Base-by-base conservation (phyloP, 2,113 vertebrate species). In the Oncorhynchus nerka region DNA sequence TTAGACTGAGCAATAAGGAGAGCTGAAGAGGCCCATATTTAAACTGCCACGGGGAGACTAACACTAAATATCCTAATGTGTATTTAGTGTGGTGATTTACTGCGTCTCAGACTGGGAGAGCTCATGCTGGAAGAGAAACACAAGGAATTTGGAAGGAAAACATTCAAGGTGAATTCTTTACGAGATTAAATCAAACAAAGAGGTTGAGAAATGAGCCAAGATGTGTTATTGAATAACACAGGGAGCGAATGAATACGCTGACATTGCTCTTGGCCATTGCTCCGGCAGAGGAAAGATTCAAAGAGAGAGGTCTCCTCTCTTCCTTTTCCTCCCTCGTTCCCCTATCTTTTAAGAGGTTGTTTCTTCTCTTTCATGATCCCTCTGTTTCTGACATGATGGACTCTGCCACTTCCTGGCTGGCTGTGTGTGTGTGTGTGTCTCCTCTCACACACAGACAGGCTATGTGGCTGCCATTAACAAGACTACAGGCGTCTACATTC, bases 141-240 rank as follows among this genome's bases (percentile, higher is more conserved):
- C 78, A 79, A 70, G 74, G 32, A 68, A 39, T 83, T 82, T 78
- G 77, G 71, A 83, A 81, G 73, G 75, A 16, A 83, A 82, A 79
- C 55, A 74, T 55, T 68, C 12, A 20, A 70, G 55, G 76, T 79
- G 73, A 84, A 90, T 84, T 86, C 76, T 68, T 71, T 7, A 62
- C 65, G 78, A 76, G 74, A 70, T 80, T 26, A 84, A 85, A 82
- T 81, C 32, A 82, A 87, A 84, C 59, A 73, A 75, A 84, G 75
- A 83, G 68, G 75, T 69, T 79, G 75, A 76, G 39, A 77, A 87
- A 79, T 68, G 13, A 79, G 76, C 75, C 82, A 79, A 78, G 73
- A 80, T 72, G 55, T 68, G 69, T 78, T 78, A 73, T 32, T 69
- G 68, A 78, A 79, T 49, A 71, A 89, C 79, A 85, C 81, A 87